Percentiles rank a stretch among this genome's conserved stretches.
Conservation (phyloP, 2,888 invertebrate genomes). For the Ametastegia equiseti region DNA sequence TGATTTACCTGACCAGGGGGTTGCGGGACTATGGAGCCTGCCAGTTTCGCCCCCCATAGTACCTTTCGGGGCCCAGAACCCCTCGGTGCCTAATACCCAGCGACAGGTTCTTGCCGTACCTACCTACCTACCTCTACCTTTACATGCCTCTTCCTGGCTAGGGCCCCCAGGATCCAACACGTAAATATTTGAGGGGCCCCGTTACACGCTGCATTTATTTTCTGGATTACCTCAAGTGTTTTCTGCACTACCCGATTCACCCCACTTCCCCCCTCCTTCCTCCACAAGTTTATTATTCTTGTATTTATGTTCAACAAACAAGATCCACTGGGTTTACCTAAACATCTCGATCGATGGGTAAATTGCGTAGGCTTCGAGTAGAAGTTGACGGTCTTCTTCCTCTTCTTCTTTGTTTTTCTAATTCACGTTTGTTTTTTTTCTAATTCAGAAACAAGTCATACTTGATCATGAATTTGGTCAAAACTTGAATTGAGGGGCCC, state of each 20-base stretch:
- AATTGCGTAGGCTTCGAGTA: too few relatives aligned
- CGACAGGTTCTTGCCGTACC: conserved; percentile 20
- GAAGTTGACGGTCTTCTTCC: too few relatives aligned
- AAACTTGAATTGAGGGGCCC: too few relatives aligned
- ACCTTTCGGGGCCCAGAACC: conserved; percentile 8
- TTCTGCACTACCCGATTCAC: neutral
- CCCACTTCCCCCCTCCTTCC: neutral
- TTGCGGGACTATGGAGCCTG: neutral
- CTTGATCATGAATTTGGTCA: too few relatives aligned
- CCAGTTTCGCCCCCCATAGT: neutral
- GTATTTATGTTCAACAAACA: neutral
- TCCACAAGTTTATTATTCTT: neutral
- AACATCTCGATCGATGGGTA: too few relatives aligned
- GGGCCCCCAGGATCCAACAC: neutral
- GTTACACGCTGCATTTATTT: conserved; percentile 20
- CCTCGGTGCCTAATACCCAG: conserved; percentile 1
- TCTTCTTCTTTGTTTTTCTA: too few relatives aligned
- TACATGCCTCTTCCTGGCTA: too few relatives aligned
- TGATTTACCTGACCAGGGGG: conserved; percentile 41
- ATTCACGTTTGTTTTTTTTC: too few relatives aligned
- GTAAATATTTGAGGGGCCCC: conserved; percentile 37
- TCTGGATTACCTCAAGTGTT: conserved; percentile 31
- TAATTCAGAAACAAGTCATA: too few relatives aligned
- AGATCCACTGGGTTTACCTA: too few relatives aligned
- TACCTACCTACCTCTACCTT: neutral